These are phyloP conservation scores for Noctilio leporinus DNA, from an alignment of 2,113 vertebrate species.

Conservation along the genomic window DNA sequence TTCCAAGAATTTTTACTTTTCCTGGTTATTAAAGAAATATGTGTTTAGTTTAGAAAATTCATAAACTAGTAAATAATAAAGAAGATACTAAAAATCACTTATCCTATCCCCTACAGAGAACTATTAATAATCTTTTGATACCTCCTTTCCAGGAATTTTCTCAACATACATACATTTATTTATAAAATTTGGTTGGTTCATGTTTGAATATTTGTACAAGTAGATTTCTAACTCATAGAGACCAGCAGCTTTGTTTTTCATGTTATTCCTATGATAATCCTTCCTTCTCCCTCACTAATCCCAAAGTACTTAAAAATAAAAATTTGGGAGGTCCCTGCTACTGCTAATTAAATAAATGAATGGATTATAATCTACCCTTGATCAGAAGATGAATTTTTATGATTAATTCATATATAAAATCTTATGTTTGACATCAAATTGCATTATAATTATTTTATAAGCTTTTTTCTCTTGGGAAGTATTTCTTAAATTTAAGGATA, in stretches of 20 bases:
- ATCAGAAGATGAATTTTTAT: conserved; percentile 41
- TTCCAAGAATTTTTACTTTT: not conserved
- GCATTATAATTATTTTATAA: conserved; percentile 1
- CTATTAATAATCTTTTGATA: not conserved
- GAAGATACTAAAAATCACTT: not conserved
- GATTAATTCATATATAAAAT: conserved; percentile 10
- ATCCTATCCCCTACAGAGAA: not conserved
- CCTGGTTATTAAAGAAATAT: not conserved
- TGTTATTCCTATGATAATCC: not conserved
- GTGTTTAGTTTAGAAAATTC: not conserved
- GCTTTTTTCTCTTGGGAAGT: not conserved
- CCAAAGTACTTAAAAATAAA: no score
- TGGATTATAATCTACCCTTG: not conserved
- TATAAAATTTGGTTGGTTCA: not conserved
- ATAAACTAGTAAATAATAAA: not conserved
- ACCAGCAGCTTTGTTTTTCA: not conserved
- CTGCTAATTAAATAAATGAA: conserved; percentile 10
- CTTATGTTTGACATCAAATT: conserved; percentile 12
- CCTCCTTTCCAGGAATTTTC: not conserved
- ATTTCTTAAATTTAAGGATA: conserved; percentile 12
- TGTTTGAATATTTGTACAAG: not conserved
- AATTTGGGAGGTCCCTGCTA: not conserved
- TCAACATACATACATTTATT: not conserved
- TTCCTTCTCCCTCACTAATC: not conserved
- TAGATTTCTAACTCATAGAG: not conserved